Percentiles rank a stretch among this genome's conserved stretches.
Evolutionary conservation across 2,797 vertebrate species (phyloP).

Genomic region (Pterois miles): DNA sequence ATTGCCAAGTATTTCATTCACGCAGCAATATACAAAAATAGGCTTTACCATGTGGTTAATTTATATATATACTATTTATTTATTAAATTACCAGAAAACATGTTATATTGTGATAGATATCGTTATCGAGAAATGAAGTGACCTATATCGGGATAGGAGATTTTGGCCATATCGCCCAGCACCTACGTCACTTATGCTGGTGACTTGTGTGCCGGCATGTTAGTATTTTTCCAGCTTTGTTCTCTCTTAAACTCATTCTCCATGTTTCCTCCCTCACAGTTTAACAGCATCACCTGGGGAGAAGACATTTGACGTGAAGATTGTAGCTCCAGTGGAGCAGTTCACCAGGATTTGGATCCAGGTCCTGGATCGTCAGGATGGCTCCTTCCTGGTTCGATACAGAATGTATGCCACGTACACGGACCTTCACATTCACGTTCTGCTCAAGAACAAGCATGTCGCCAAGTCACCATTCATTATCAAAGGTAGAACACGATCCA

Average conservation of each 20-base stretch:
- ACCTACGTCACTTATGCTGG: too few species aligned
- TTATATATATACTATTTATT: too few species aligned
- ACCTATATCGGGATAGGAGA: too few species aligned
- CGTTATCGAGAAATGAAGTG: too few species aligned
- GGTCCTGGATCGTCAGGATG: slow-evolving; percentile 93
- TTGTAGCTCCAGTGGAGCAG: slow-evolving; percentile 88
- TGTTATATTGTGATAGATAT: too few species aligned
- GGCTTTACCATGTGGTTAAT: too few species aligned
- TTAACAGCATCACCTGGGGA: slow-evolving; percentile 92
- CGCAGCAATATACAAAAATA: too few species aligned
- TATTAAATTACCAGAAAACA: too few species aligned
- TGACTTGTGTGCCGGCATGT: too few species aligned
- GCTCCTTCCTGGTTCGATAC: slow-evolving; percentile 95
- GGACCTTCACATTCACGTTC: slow-evolving; percentile 88
- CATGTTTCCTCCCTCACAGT: slow-evolving; percentile 69
- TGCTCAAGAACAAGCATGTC: slow-evolving; percentile 83
- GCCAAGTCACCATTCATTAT: slow-evolving; percentile 92
- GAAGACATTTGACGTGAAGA: slow-evolving; percentile 91
- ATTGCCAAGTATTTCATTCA: too few species aligned
- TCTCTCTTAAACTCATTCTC: background rate
- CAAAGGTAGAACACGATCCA: slow-evolving; percentile 82
- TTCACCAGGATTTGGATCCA: slow-evolving; percentile 95
- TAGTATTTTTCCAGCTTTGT: background rate
- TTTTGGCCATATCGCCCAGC: too few species aligned
- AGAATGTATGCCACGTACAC: slow-evolving; percentile 96